Evolutionary conservation across 2,113 vertebrate genomes (phyloP), one percentile per base, ranked within the genome.

Genomic region (Daphoenositta chrysoptera): DNA sequence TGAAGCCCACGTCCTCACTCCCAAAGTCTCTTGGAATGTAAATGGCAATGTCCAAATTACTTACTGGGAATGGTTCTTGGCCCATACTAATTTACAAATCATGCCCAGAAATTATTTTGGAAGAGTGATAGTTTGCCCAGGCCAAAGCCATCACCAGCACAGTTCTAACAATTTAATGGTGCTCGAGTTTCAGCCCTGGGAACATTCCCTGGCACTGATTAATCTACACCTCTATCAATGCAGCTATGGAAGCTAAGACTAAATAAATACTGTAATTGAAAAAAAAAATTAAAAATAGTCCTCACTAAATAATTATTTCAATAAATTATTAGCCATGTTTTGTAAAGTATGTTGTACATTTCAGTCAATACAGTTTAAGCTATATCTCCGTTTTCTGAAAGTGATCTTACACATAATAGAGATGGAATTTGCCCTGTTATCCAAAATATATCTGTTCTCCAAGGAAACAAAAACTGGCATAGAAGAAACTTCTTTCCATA

Each of bases 171-270:
- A 53, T 70, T 78, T 92, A 94, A 75, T 81, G n/a, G 63, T 91
- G 86, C 68, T 94, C 0, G 0, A 90, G 64, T 97, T 96, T 94
- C 95, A 93, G 76, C 30, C 64, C 60, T 92, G 76, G 72, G 83
- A 97, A 94, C 65, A 51, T 92, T 94, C 73, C 45, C 87, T 91
- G 95, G 94, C 89, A 89, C 28, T 53, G 83, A 65, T 94, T 89
- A 87, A 65, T 79, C 91, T 79, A 57, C 85, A 35, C 31, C 72
- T 91, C 77, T 91, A 35, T 89, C 0, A 1, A 66, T 77, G 69
- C 81, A 94, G 45, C 68, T 73, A 66, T 93, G 90, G 76, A 82
- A 90, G 71, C 70, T 90, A 69, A 93, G 37, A 63, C 39, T 78
- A 92, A 96, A 89, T 91, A 90, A 96, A 92, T 91, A 58, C 42